A percentile compares a stretch with the other conserved stretches of the same genome.
Evolutionary conservation across 2,113 vertebrate species (phyloP).

Genomic region (Ptyas mucosa): DNA sequence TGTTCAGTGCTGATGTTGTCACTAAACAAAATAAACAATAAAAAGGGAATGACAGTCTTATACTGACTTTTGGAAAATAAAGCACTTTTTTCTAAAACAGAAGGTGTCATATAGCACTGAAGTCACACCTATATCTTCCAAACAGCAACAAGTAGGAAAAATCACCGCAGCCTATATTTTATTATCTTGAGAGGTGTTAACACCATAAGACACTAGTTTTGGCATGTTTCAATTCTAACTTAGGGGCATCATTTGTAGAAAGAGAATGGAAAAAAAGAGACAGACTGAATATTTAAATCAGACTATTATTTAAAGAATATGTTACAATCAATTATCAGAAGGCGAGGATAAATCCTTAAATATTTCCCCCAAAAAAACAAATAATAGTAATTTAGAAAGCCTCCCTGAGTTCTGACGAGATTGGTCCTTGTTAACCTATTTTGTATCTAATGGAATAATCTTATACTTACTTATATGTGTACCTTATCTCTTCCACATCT

Average conservation of each 20-base stretch:
- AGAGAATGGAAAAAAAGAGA: background rate
- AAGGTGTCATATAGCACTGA: background rate
- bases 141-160: background rate
- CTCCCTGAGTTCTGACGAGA: background rate
- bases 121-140: conserved; percentile 25
- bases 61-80: conserved; percentile 26
- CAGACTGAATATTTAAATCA: background rate
- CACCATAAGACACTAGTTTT: background rate
- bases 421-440: background rate
- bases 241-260: background rate
- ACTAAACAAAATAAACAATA: conserved; percentile 65
- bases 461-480: conserved; percentile 55
- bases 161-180: background rate
- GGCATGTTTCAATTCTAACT: background rate
- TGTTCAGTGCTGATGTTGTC: conserved; percentile 59
- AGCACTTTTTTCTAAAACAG: background rate
- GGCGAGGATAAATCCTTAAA: background rate
- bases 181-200: background rate
- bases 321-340: background rate
- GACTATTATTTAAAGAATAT: background rate
- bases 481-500: conserved; percentile 67
- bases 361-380: background rate
- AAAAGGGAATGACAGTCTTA: conserved; percentile 52
- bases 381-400: background rate
- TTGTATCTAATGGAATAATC: background rate